These are phyloP conservation scores for Plodia interpunctella DNA, from an alignment of 1,140 invertebrate species.

Conservation along the genomic window DNA sequence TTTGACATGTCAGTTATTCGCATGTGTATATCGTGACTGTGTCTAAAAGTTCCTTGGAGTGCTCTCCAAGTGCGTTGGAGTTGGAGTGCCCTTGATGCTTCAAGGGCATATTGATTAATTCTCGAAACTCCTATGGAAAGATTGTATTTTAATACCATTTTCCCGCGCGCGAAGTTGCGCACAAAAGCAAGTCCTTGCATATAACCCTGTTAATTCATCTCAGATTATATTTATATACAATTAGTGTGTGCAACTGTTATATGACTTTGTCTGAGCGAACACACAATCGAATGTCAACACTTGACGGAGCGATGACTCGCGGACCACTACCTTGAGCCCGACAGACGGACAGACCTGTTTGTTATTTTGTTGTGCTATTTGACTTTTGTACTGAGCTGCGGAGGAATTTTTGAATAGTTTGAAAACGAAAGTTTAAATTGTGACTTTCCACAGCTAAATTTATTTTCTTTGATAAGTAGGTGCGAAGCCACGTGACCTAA, in stretches of 20 bases:
- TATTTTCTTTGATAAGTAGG: too few species aligned
- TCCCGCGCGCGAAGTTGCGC: too few species aligned
- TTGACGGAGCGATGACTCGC: conserved; percentile 64
- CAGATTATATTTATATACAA: conserved; percentile 49
- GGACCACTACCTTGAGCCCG: conserved; percentile 33
- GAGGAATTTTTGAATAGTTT: background rate
- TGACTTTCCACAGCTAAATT: too few species aligned
- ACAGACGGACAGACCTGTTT: conserved; percentile 13
- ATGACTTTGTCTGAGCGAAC: conserved; percentile 52
- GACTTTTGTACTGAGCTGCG: background rate
- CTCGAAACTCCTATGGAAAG: too few species aligned
- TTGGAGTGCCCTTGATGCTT: too few species aligned
- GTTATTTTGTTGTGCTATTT: conserved; percentile 2
- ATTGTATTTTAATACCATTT: too few species aligned
- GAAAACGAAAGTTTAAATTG: background rate
- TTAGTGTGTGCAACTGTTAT: conserved; percentile 62
- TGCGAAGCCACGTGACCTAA: too few species aligned
- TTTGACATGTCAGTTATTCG: too few species aligned
- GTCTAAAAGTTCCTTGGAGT: too few species aligned
- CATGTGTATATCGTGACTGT: too few species aligned
- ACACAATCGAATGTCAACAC: conserved; percentile 70
- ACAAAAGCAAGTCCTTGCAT: background rate
- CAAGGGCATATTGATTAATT: too few species aligned
- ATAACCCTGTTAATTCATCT: conserved; percentile 3
- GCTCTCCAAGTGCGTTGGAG: too few species aligned